Evolutionary conservation across 2,888 invertebrate species (phyloP).

Genomic region (Trissonchulus latispiculum): DNA sequence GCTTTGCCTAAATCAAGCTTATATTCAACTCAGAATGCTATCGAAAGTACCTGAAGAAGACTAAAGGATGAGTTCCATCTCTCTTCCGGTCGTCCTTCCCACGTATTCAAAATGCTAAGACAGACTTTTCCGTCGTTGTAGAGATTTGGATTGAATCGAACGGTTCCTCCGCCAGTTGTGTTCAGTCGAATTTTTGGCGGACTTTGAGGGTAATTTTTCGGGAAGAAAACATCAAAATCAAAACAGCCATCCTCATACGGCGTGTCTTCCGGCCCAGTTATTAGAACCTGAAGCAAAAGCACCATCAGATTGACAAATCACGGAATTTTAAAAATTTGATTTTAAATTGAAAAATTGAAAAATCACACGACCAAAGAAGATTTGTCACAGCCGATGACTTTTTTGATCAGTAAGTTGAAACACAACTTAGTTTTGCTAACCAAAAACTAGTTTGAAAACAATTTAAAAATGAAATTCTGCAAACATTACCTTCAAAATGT

Average conservation of each 20-base stretch:
- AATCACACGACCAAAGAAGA: too few relatives aligned
- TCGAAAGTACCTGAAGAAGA: slow-evolving; percentile 42
- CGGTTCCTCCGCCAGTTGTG: slow-evolving; percentile 54
- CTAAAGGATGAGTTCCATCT: slow-evolving; percentile 43
- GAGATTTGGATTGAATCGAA: slow-evolving; percentile 57
- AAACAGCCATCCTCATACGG: slow-evolving; percentile 55
- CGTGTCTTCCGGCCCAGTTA: slow-evolving; percentile 55
- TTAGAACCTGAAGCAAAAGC: too few relatives aligned
- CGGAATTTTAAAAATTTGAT: too few relatives aligned
- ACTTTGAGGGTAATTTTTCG: slow-evolving; percentile 51
- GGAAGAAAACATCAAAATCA: slow-evolving; percentile 44
- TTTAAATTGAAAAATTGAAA: too few relatives aligned
- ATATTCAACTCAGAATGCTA: too few relatives aligned
- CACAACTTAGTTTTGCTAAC: too few relatives aligned
- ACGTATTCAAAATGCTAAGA: slow-evolving; percentile 40
- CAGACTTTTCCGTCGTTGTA: slow-evolving; percentile 55
- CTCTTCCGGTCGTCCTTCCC: slow-evolving; percentile 44
- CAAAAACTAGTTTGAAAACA: too few relatives aligned
- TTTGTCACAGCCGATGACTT: too few relatives aligned
- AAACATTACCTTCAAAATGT: slow-evolving; percentile 33
- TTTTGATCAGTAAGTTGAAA: too few relatives aligned
- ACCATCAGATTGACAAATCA: too few relatives aligned
- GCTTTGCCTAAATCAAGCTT: too few relatives aligned
- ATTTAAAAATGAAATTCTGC: too few relatives aligned
- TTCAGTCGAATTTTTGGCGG: slow-evolving; percentile 55